Evolutionary conservation across 2,888 invertebrate species (phyloP), one percentile per base, ranked within the genome.

Genomic region (Acronicta leporina): DNA sequence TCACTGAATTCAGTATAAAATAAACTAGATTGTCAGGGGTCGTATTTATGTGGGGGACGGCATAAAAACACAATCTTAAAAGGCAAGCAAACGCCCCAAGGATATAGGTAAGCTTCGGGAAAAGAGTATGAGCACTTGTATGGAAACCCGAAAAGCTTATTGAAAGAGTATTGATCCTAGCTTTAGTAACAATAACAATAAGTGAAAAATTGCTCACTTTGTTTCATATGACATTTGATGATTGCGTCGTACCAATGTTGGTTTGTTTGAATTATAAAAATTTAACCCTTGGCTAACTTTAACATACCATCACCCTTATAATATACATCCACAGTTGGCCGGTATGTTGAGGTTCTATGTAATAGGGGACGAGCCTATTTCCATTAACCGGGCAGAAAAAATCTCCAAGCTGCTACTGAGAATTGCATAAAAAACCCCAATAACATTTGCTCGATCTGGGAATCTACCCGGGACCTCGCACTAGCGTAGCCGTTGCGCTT

Each of bases 11-110:
- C 80, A 79, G 81, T 81, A 81, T 81, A 81, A 81, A 85, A 85
- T 86, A 86, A 86, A 86, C 86, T 83, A 80, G 81, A 81, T 80
- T 85, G 78, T 84, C 77, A 79, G 79, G 83, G 83, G 77, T 81
- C 79, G 82, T 81, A 82, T 85, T 85, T 86, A 84, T 86, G 80
- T 79, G 79, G 73, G 71, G 77, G 76, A 79, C 76, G 79, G 77
- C 78, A 84, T 82, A 85, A 84, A 86, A 86, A 84, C 77, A 82
- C 77, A 82, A 82, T 83, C 82, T 80, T 80, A 81, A 83, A 82
- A 79, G 79, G 80, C 75, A 77, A 78, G 80, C 73, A 83, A 80
- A 83, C 76, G 78, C 80, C 84, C 76, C 71, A 60, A 79, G 81
- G 81, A 81, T 83, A 81, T 84, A 80, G 78, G 79, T 84, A 80